phyloP scores from a whole-genome alignment of 2,797 vertebrate species.

The Gymnothorax javanicus region DNA sequence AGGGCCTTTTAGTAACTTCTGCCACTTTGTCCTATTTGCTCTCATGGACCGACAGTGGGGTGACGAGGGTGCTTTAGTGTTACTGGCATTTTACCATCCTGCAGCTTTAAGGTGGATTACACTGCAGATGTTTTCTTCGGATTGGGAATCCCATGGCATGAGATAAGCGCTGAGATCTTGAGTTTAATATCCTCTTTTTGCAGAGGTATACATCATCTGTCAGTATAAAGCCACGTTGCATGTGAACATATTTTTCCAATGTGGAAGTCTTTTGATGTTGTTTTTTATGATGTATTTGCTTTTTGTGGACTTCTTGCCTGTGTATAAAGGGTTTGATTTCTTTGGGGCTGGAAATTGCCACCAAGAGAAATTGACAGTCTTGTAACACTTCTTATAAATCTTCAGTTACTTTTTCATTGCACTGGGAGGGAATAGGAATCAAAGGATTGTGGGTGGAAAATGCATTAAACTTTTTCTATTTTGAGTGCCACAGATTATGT shows the following conservation, averaged over 20 bases:
- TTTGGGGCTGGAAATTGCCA: not conserved
- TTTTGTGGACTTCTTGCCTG: not conserved
- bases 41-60: not conserved
- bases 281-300: not conserved
- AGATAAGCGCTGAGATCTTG: conserved; percentile 2
- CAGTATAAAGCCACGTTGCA: not conserved
- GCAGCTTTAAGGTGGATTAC: not conserved
- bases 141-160: not conserved
- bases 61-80: not conserved
- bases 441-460: not conserved
- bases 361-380: not conserved
- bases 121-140: not conserved
- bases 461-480: not conserved
- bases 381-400: not conserved
- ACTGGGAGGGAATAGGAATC: conserved; percentile 2
- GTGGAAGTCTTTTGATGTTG: not conserved
- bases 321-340: not conserved
- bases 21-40: not conserved
- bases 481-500: not conserved
- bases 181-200: not conserved
- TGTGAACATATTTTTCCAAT: not conserved
- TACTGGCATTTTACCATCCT: not conserved
- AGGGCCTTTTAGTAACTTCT: not conserved
- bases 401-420: conserved; percentile 1
- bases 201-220: not conserved